Evolutionary conservation across 1,140 invertebrate species (phyloP).

Genomic region (Neodiprion fabricii): DNA sequence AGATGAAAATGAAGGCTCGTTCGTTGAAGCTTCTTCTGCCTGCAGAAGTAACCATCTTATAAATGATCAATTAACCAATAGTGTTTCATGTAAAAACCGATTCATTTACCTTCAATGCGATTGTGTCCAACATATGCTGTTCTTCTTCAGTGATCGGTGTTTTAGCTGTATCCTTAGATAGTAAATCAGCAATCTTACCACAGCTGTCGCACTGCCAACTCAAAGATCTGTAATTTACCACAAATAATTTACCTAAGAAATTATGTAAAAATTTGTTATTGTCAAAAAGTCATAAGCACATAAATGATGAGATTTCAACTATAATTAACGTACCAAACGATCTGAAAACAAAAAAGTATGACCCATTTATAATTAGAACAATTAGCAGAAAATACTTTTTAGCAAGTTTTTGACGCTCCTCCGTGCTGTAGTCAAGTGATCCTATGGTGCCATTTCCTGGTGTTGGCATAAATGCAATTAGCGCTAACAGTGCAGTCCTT

Average conservation of each 20-base stretch:
- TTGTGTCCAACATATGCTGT: constrained; percentile 56
- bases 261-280: constrained; percentile 3
- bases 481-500: constrained; percentile 87
- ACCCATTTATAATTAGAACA: background rate
- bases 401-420: constrained; percentile 84
- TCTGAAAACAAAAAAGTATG: constrained; percentile 3
- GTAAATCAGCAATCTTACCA: constrained; percentile 52
- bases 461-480: constrained; percentile 96
- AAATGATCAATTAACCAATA: background rate
- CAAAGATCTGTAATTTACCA: constrained; percentile 45
- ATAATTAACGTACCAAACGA: too few relatives aligned
- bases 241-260: constrained; percentile 3
- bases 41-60: constrained; percentile 29
- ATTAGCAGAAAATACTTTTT: constrained; percentile 65
- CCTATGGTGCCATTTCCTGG: constrained; percentile 88
- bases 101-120: constrained; percentile 54
- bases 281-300: background rate
- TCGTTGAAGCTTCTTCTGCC: constrained; percentile 50
- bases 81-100: too few relatives aligned
- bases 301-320: too few relatives aligned
- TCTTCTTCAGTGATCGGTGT: constrained; percentile 58
- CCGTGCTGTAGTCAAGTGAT: constrained; percentile 84
- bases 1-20: constrained; percentile 34
- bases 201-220: constrained; percentile 56
- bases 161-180: constrained; percentile 50